A percentile compares a stretch with the other conserved stretches of the same genome.
Evolutionary conservation across 2,888 invertebrate species (phyloP).

Genomic region (Synanthedon formicaeformis): DNA sequence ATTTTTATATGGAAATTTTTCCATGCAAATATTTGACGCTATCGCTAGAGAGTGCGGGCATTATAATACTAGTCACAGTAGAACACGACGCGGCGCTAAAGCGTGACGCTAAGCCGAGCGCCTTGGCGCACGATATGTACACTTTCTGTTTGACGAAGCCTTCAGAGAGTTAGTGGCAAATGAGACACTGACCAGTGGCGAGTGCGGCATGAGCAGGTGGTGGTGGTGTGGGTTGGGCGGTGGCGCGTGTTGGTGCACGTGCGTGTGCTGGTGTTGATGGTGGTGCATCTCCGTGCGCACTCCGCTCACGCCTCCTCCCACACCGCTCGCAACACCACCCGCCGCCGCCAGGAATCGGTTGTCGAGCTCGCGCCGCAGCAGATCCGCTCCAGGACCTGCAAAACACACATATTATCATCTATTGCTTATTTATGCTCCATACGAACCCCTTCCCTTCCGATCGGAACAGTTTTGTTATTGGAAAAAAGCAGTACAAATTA

Average conservation of each 20-base stretch:
- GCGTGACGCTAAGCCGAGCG: no score
- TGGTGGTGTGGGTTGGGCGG: constrained; percentile 61
- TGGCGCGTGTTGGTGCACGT: constrained; percentile 88
- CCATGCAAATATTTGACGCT: no score
- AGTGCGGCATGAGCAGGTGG: constrained; percentile 29
- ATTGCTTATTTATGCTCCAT: background rate
- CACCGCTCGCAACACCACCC: constrained; percentile 65
- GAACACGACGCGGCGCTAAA: no score
- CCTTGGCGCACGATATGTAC: no score
- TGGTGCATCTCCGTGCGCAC: constrained; percentile 91
- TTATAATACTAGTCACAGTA: no score
- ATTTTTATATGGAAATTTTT: no score
- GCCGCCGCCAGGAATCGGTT: constrained; percentile 90
- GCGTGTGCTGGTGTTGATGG: constrained; percentile 93
- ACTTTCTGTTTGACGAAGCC: no score
- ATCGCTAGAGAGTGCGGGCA: no score
- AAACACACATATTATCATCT: constrained; percentile 4
- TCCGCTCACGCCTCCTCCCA: constrained; percentile 31
- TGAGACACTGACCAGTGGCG: constrained; percentile 72
- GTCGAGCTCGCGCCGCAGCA: constrained; percentile 89
- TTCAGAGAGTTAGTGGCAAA: no score
- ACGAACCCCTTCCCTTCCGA: no score
- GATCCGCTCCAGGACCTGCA: constrained; percentile 76
- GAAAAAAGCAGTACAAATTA: no score
- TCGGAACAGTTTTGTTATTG: no score